Evolutionary conservation across 2,888 invertebrate genomes (phyloP).

Genomic region (Ectemnius continuus): DNA sequence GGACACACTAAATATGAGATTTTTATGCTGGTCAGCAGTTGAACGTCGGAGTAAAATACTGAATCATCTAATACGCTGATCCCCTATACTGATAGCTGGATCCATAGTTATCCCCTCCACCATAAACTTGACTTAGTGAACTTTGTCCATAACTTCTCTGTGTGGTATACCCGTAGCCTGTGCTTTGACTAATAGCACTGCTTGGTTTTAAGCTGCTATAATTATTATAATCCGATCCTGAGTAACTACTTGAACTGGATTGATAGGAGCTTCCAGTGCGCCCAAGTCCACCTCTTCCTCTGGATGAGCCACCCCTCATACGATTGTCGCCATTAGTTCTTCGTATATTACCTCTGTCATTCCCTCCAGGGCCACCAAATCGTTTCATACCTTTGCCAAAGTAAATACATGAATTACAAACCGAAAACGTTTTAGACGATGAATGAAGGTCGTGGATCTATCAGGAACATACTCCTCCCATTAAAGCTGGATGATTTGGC

Average conservation of each 20-base stretch:
- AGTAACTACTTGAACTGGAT: constrained; percentile 58
- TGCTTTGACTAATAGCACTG: constrained; percentile 54
- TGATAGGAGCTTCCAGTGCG: constrained; percentile 64
- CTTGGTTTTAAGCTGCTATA: constrained; percentile 61
- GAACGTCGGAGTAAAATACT: constrained; percentile 22
- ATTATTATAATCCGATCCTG: constrained; percentile 64
- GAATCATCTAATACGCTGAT: constrained; percentile 60
- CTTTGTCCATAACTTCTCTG: constrained; percentile 64
- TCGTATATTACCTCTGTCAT: constrained; percentile 54
- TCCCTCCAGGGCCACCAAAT: constrained; percentile 59
- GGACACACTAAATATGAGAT: constrained; percentile 42
- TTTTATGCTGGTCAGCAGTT: constrained; percentile 14
- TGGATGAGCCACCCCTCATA: constrained; percentile 56
- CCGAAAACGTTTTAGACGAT: too few species aligned
- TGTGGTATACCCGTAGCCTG: constrained; percentile 65
- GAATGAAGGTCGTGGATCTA: too few species aligned
- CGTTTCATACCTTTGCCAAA: constrained; percentile 61
- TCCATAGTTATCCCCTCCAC: constrained; percentile 64
- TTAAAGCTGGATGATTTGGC: constrained; percentile 72
- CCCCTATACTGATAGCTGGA: constrained; percentile 66
- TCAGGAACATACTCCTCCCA: constrained; percentile 62
- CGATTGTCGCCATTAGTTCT: constrained; percentile 57
- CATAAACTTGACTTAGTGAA: constrained; percentile 60
- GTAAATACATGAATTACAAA: constrained; percentile 5
- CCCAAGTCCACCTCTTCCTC: constrained; percentile 52